phyloP scores from a whole-genome alignment of 2,888 invertebrate species.

The Fissipunctia ypsillon region DNA sequence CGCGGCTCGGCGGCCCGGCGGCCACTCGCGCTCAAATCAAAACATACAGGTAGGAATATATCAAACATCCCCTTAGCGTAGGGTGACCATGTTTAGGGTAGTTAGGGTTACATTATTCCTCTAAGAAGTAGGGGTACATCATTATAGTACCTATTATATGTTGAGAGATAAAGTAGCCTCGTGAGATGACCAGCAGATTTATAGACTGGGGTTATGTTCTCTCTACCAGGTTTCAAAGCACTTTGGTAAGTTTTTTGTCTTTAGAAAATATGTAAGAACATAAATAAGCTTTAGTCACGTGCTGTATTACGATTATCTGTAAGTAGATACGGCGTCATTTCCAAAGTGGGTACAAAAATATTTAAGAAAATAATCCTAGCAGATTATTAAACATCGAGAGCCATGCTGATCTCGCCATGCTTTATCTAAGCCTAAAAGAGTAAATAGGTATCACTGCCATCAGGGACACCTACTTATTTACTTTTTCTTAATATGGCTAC shows the following conservation, averaged over 20 bases:
- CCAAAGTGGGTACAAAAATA: neutral
- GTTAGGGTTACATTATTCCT: neutral
- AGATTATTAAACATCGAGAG: neutral
- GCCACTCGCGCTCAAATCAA: constrained; percentile 78
- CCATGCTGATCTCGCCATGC: neutral
- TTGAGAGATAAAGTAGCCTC: neutral
- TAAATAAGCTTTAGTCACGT: neutral
- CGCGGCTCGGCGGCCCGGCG: neutral
- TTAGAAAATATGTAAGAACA: neutral
- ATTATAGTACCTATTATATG: no score
- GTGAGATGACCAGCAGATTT: neutral
- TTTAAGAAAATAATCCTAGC: neutral
- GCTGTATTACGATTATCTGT: neutral
- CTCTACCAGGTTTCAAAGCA: neutral
- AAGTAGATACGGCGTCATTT: neutral
- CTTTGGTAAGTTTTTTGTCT: no score
- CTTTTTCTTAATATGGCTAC: neutral
- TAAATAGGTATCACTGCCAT: neutral
- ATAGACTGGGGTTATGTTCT: neutral
- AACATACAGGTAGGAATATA: constrained; percentile 86
- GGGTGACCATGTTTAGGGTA: constrained; percentile 49
- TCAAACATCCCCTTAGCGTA: constrained; percentile 75
- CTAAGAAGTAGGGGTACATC: no score
- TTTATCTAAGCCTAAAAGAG: neutral
- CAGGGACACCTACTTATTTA: no score